Evolutionary conservation across 2,888 invertebrate species (phyloP).

Genomic region (Sipunculus nudus): DNA sequence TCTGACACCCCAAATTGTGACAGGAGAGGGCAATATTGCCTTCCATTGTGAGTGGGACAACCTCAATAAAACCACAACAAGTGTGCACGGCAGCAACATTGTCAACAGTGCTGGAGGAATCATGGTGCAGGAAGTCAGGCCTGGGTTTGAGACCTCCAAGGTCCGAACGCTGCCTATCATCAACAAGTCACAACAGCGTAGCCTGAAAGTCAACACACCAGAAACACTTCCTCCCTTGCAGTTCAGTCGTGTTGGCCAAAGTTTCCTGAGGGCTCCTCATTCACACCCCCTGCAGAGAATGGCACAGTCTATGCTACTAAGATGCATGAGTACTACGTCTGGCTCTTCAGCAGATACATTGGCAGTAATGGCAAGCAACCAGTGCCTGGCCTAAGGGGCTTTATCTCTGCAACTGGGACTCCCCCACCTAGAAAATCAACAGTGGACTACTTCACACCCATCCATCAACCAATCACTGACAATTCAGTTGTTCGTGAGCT

Average conservation of each 20-base stretch:
- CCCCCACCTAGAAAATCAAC: constrained; percentile 18
- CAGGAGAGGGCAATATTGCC: constrained; percentile 12
- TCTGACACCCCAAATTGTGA: constrained; percentile 12
- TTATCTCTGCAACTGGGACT: constrained; percentile 17
- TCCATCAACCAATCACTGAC: constrained; percentile 24
- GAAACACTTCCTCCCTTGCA: background rate
- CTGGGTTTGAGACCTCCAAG: constrained; percentile 9
- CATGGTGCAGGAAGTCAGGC: constrained; percentile 12
- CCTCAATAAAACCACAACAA: constrained; percentile 8
- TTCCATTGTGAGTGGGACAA: constrained; percentile 14
- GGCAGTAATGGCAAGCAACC: constrained; percentile 11
- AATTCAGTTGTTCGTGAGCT: constrained; percentile 14
- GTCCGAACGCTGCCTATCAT: constrained; percentile 1
- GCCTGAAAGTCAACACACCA: constrained; percentile 9
- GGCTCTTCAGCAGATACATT: background rate
- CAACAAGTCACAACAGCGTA: background rate
- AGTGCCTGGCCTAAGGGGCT: constrained; percentile 17
- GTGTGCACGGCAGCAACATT: constrained; percentile 9
- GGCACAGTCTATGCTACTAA: background rate
- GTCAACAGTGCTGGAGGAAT: constrained; percentile 15
- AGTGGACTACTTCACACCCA: constrained; percentile 23
- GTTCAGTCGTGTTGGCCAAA: no score
- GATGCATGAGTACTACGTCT: background rate
- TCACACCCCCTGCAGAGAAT: background rate
- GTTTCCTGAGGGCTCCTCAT: background rate